These are phyloP conservation scores for Mergus octosetaceus DNA, from an alignment of 2,797 vertebrate species.

Conservation along the genomic window DNA sequence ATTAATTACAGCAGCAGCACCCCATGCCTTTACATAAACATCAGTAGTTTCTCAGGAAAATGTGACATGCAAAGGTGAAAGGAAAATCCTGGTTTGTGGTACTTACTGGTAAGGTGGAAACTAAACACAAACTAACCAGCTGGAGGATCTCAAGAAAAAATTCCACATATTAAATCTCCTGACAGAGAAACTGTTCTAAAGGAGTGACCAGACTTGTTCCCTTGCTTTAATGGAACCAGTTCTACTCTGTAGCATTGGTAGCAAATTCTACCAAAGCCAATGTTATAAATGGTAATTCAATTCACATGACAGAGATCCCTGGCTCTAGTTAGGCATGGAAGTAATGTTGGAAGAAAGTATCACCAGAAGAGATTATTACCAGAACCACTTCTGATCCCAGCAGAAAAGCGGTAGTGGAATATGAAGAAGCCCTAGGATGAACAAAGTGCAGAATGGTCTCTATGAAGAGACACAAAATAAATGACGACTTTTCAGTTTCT, in stretches of 20 bases:
- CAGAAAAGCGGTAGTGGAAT: not conserved
- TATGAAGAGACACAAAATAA: not conserved
- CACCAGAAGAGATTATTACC: not conserved
- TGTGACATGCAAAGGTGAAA: conserved; percentile 4
- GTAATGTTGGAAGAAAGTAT: not conserved
- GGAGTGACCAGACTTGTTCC: not conserved
- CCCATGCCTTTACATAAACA: conserved; percentile 49
- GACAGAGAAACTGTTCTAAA: not conserved
- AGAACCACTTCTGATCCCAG: not conserved
- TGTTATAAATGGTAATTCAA: not conserved
- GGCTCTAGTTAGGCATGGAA: not conserved
- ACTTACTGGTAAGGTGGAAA: conserved; percentile 17
- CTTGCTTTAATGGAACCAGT: not conserved
- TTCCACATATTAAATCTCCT: not conserved
- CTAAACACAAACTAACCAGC: not conserved
- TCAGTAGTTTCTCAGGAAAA: conserved; percentile 58
- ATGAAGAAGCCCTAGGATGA: not conserved
- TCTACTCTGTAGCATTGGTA: not conserved
- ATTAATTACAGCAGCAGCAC: conserved; percentile 60
- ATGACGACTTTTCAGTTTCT: not conserved
- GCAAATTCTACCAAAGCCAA: not conserved
- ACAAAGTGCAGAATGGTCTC: not conserved
- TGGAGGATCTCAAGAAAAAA: not conserved
- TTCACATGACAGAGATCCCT: not conserved
- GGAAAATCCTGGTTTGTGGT: not conserved